phyloP scores from a whole-genome alignment of 64 coral and sea anemone species.

The Astreopora myriophthalma region DNA sequence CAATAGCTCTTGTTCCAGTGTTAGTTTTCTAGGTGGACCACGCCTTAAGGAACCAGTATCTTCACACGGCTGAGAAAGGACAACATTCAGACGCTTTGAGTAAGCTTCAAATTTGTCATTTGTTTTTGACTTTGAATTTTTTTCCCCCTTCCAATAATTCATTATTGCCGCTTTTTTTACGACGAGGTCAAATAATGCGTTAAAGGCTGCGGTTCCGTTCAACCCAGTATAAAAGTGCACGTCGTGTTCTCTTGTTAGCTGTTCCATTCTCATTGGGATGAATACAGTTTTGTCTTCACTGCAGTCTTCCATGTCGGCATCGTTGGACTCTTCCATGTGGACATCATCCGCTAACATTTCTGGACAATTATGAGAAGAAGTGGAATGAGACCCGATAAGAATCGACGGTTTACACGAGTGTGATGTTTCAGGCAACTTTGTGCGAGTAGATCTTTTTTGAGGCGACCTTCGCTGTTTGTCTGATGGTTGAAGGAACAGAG shows the following conservation, averaged over 20 bases:
- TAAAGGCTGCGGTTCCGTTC: background rate
- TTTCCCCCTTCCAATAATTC: conserved; percentile 29
- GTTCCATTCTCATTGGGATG: background rate
- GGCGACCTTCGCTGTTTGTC: conserved; percentile 31
- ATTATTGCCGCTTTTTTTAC: background rate
- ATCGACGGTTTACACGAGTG: background rate
- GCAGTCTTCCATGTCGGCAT: background rate
- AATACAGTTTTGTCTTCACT: background rate
- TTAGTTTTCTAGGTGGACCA: conserved; percentile 24
- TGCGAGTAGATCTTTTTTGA: conserved; percentile 12
- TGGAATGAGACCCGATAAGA: conserved; percentile 4
- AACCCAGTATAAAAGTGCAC: conserved; percentile 28
- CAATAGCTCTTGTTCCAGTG: conserved; percentile 30
- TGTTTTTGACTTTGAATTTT: background rate
- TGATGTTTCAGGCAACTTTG: conserved; percentile 29
- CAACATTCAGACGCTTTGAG: background rate
- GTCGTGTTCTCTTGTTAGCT: conserved; percentile 24
- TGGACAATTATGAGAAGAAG: background rate
- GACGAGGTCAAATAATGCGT: background rate
- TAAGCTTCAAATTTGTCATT: conserved; percentile 4
- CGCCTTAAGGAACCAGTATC: conserved; percentile 15
- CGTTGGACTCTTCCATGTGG: background rate
- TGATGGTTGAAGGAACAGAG: conserved; percentile 31
- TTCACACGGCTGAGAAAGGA: background rate
- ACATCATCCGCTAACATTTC: conserved; percentile 8